Evolutionary conservation across 53 echinoderm and acorn worm genomes (phyloP).

Genomic region (Zoroaster sp.): DNA sequence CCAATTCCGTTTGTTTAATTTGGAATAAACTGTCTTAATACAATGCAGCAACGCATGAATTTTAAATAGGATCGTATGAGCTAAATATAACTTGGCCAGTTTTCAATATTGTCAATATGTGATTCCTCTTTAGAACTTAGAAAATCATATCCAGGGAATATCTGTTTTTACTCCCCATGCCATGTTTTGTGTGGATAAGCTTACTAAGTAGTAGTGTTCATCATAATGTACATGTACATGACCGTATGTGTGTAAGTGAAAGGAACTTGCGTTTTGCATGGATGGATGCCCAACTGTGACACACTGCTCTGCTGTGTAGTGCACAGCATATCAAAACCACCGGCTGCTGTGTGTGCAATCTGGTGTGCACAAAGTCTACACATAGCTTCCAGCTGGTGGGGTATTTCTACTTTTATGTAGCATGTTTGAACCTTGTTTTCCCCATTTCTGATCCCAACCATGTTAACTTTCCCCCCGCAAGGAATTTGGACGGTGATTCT

Average conservation of each 20-base stretch:
- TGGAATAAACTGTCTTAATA: constrained; percentile 78
- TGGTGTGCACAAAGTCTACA: constrained; percentile 31
- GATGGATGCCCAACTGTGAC: constrained; percentile 32
- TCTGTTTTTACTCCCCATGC: constrained; percentile 41
- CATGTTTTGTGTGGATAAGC: constrained; percentile 35
- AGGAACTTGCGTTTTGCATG: constrained; percentile 40
- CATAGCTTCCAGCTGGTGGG: constrained; percentile 54
- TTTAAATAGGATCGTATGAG: constrained; percentile 67
- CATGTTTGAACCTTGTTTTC: constrained; percentile 24
- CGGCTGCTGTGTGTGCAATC: constrained; percentile 42
- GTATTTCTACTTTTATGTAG: constrained; percentile 2
- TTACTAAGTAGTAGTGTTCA: background rate
- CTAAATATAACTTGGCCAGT: constrained; percentile 68
- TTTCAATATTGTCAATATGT: constrained; percentile 51
- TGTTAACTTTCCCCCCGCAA: constrained; percentile 99
- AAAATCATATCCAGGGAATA: constrained; percentile 11
- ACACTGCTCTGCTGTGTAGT: constrained; percentile 9
- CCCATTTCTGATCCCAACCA: constrained; percentile 56
- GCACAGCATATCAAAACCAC: constrained; percentile 15
- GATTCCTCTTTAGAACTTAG: background rate
- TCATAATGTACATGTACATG: too few relatives aligned
- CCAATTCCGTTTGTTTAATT: constrained; percentile 69
- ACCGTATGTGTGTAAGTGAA: background rate
- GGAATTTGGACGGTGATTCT: constrained; percentile 99
- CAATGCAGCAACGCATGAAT: constrained; percentile 66